phyloP scores from a whole-genome alignment of 2,888 invertebrate species.

The Drosophila monieri region DNA sequence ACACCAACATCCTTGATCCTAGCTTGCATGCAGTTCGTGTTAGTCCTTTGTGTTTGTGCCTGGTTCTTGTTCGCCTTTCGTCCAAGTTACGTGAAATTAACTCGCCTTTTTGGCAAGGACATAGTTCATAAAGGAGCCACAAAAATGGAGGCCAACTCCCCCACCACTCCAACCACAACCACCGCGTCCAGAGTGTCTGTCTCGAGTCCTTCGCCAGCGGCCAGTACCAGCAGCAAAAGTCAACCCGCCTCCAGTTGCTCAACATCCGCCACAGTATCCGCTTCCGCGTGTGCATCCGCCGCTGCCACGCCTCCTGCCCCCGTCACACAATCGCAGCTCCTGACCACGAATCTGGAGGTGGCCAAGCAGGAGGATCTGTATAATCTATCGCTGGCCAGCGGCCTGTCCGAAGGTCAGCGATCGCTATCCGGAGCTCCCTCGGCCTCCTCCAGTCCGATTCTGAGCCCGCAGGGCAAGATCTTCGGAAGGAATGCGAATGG shows the following conservation, averaged over 20 bases:
- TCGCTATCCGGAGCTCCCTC: conserved; percentile 83
- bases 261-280: conserved; percentile 18
- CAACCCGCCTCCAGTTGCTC: conserved; percentile 56
- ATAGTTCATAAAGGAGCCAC: conserved; percentile 27
- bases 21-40: conserved; percentile 66
- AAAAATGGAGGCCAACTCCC: conserved; percentile 60
- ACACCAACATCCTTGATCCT: conserved; percentile 31
- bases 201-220: conserved; percentile 48
- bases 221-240: conserved; percentile 52
- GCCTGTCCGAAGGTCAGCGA: conserved; percentile 81
- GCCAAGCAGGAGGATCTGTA: conserved; percentile 76
- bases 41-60: conserved; percentile 58
- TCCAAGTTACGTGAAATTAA: conserved; percentile 21
- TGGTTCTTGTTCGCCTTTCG: conserved; percentile 43
- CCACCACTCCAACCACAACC: conserved; percentile 50
- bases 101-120: conserved; percentile 6
- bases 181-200: conserved; percentile 37
- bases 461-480: conserved; percentile 83
- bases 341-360: conserved; percentile 56
- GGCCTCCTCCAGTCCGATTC: conserved; percentile 83
- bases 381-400: conserved; percentile 77
- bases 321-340: conserved; percentile 48
- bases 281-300: conserved; percentile 15
- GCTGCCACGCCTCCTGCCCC: conserved; percentile 27
- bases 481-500: conserved; percentile 84